Evolutionary conservation across 2,888 invertebrate genomes (phyloP).

Genomic region (Drosophila villosipedis): DNA sequence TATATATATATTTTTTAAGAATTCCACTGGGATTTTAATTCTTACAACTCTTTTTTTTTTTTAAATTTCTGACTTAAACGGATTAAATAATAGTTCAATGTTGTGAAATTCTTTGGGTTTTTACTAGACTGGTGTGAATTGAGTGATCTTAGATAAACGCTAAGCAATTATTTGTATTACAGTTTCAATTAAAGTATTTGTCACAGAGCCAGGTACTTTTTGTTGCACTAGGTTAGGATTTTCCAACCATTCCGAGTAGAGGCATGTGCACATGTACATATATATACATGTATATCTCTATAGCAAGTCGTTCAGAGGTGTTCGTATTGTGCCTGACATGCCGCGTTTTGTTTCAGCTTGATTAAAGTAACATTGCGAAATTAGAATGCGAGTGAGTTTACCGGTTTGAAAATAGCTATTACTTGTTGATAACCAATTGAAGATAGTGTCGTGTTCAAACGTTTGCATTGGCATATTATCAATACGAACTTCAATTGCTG

Average conservation of each 20-base stretch:
- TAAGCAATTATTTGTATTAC: conserved; percentile 11
- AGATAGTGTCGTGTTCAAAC: not conserved
- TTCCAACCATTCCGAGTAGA: conserved; percentile 18
- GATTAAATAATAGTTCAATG: not conserved
- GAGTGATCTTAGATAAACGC: conserved; percentile 31
- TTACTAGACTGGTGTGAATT: conserved; percentile 10
- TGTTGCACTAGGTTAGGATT: conserved; percentile 64
- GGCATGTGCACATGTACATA: not conserved
- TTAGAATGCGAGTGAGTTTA: conserved; percentile 1
- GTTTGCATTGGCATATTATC: not conserved
- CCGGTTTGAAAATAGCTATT: conserved; percentile 5
- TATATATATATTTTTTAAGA: conserved; percentile 3
- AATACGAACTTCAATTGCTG: not conserved
- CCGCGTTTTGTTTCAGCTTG: conserved; percentile 14
- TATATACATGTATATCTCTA: too few relatives aligned
- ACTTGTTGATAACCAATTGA: not conserved
- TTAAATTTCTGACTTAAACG: too few relatives aligned
- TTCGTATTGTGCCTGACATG: conserved; percentile 6
- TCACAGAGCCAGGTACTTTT: conserved; percentile 31
- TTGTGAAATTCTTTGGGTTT: conserved; percentile 42
- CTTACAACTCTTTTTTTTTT: not conserved
- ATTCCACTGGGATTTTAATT: conserved; percentile 23
- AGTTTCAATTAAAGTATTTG: conserved; percentile 11
- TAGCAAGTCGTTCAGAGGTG: not conserved
- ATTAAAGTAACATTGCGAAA: conserved; percentile 49